Evolutionary conservation across 2,113 vertebrate genomes (phyloP).

Genomic region (Peromyscus maniculatus): DNA sequence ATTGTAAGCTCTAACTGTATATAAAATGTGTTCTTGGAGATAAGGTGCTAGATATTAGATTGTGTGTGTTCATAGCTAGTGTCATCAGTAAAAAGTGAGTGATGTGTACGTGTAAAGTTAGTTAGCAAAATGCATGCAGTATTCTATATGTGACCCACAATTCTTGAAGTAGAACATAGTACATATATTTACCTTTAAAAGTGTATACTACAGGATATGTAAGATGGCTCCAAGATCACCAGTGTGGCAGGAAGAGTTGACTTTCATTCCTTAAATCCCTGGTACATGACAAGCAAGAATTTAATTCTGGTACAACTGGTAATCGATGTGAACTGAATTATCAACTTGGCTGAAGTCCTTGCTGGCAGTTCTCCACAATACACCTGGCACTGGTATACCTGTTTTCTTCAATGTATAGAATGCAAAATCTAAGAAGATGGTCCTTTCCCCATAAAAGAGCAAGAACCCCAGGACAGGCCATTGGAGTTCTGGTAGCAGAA

Average conservation of each 20-base stretch:
- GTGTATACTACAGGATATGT: slow-evolving; percentile 52
- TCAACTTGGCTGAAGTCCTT: slow-evolving; percentile 45
- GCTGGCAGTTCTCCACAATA: slow-evolving; percentile 33
- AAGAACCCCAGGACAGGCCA: slow-evolving; percentile 37
- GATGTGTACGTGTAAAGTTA: slow-evolving; percentile 51
- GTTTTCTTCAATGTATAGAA: slow-evolving; percentile 51
- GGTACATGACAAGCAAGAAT: slow-evolving; percentile 40
- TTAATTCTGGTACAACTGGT: slow-evolving; percentile 33
- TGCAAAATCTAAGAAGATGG: slow-evolving; percentile 51
- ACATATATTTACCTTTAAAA: slow-evolving; percentile 54
- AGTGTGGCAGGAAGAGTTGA: slow-evolving; percentile 30
- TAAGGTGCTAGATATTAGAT: slow-evolving; percentile 81
- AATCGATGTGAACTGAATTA: slow-evolving; percentile 31
- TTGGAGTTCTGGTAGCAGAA: slow-evolving; percentile 33
- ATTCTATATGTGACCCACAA: slow-evolving; percentile 56
- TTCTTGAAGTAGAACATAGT: slow-evolving; percentile 78
- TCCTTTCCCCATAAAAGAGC: slow-evolving; percentile 19
- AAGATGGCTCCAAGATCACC: slow-evolving; percentile 20
- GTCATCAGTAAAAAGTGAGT: slow-evolving; percentile 44
- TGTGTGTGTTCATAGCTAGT: slow-evolving; percentile 47
- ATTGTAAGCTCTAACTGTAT: slow-evolving; percentile 69
- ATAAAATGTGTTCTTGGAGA: slow-evolving; percentile 74
- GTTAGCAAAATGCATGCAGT: slow-evolving; percentile 72
- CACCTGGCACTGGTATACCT: slow-evolving; percentile 17
- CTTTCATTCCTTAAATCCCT: slow-evolving; percentile 62